Evolutionary conservation across 2,888 invertebrate species (phyloP).

Genomic region (Ophonus ardosiacus): DNA sequence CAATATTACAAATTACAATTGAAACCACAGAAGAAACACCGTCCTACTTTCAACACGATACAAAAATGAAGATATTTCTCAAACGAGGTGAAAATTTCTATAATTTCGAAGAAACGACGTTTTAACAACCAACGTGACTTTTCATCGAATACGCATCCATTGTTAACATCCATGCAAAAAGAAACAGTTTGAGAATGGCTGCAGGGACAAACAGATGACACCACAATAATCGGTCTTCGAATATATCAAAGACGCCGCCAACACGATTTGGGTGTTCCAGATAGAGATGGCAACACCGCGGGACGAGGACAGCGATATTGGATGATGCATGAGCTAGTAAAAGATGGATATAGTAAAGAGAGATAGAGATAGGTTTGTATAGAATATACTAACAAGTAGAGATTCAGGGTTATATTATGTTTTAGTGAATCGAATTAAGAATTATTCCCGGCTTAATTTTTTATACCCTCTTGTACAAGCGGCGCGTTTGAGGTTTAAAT

Average conservation of each 20-base stretch:
- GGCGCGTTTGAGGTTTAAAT: slow-evolving; percentile 56
- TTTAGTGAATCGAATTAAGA: slow-evolving; percentile 61
- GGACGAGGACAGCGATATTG: slow-evolving; percentile 10
- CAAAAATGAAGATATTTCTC: background rate
- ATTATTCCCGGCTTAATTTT: slow-evolving; percentile 56
- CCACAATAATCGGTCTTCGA: slow-evolving; percentile 72
- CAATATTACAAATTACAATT: background rate
- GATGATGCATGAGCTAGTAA: background rate
- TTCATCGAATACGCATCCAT: slow-evolving; percentile 2
- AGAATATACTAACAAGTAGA: slow-evolving; percentile 72
- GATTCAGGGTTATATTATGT: slow-evolving; percentile 69
- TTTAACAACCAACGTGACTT: background rate
- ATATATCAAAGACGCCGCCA: slow-evolving; percentile 74
- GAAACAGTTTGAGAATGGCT: slow-evolving; percentile 52
- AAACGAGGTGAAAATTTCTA: slow-evolving; percentile 41
- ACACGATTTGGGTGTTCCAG: slow-evolving; percentile 75
- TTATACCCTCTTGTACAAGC: slow-evolving; percentile 56
- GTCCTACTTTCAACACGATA: slow-evolving; percentile 33
- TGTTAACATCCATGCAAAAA: slow-evolving; percentile 43
- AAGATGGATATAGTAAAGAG: slow-evolving; percentile 4
- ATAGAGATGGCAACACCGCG: slow-evolving; percentile 20
- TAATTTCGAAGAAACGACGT: slow-evolving; percentile 12
- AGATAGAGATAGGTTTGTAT: slow-evolving; percentile 68
- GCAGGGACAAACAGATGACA: slow-evolving; percentile 67
- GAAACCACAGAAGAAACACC: slow-evolving; percentile 5